Percentiles rank a stretch among this genome's conserved stretches.
phyloP scores from a whole-genome alignment of 2,797 vertebrate species.

The Eospalax fontanierii region DNA sequence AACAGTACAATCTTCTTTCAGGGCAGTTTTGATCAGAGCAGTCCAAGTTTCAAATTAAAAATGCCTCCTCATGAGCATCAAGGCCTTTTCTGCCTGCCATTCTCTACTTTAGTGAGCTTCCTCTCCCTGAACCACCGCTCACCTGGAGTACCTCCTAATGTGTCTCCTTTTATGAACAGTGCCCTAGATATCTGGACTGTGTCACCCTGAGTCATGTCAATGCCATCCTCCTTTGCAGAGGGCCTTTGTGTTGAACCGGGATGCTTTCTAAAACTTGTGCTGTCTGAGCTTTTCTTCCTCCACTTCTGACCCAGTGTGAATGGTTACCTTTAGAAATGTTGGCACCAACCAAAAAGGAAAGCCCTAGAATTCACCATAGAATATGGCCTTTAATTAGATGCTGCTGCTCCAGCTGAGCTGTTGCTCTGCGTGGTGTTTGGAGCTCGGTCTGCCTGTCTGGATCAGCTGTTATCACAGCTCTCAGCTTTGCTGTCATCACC shows the following conservation, averaged over 20 bases:
- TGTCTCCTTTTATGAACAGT: background rate
- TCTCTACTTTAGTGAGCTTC: background rate
- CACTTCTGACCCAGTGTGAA: background rate
- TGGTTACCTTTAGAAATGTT: conserved; percentile 14
- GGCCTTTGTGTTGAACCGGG: background rate
- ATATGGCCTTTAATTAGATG: background rate
- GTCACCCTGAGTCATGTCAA: background rate
- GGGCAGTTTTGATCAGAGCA: background rate
- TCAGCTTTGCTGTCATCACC: background rate
- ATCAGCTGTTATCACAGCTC: background rate
- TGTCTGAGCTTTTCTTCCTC: background rate
- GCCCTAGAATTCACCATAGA: conserved; percentile 18
- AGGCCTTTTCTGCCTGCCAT: background rate
- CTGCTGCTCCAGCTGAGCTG: background rate
- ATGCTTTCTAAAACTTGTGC: background rate
- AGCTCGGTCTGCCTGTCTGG: background rate
- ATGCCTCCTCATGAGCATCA: background rate
- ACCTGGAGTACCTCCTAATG: background rate
- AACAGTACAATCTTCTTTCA: background rate
- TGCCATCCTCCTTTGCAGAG: background rate
- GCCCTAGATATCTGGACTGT: background rate
- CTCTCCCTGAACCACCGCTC: fast-evolving
- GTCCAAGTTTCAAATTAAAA: conserved; percentile 16
- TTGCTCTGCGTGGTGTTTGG: background rate
- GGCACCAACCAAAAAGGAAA: background rate